Conservation (phyloP, 2,888 invertebrate genomes). For the Trachelus troglodyta region DNA sequence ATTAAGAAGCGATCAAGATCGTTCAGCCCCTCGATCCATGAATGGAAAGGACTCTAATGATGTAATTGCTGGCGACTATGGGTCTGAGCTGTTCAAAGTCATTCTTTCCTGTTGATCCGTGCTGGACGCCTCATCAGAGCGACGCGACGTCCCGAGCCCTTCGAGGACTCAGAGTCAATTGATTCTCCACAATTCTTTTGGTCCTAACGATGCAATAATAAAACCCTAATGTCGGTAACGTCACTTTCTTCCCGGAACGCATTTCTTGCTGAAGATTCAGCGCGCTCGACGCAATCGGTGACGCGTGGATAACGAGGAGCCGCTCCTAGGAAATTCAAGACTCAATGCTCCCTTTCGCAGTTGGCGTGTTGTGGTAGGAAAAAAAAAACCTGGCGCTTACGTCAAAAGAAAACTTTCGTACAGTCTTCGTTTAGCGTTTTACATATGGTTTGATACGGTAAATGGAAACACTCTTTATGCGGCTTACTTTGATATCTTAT, state of each 20-base stretch:
- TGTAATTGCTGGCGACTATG: slow-evolving; percentile 3
- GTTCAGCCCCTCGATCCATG: neutral
- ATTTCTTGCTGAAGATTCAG: neutral
- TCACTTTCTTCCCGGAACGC: neutral
- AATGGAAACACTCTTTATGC: neutral
- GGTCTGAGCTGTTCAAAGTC: slow-evolving; percentile 5
- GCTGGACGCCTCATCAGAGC: neutral
- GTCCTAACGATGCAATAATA: neutral
- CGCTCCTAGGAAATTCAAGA: slow-evolving; percentile 17
- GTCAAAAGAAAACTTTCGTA: neutral
- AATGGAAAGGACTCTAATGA: neutral
- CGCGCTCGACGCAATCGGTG: neutral
- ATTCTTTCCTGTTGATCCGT: neutral
- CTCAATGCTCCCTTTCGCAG: neutral
- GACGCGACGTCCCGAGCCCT: neutral
- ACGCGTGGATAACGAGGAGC: slow-evolving; percentile 14
- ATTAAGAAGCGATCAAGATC: neutral
- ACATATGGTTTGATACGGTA: neutral
- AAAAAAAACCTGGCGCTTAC: neutral
- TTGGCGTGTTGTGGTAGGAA: too few species aligned
- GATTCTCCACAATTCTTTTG: neutral
- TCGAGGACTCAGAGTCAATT: neutral
- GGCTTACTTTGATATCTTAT: neutral
- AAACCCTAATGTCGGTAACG: neutral
- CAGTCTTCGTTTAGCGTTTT: neutral